Evolutionary conservation across 2,888 invertebrate genomes (phyloP), one percentile per base, ranked within the genome.

Genomic region (Scelioninae gen. 2): DNA sequence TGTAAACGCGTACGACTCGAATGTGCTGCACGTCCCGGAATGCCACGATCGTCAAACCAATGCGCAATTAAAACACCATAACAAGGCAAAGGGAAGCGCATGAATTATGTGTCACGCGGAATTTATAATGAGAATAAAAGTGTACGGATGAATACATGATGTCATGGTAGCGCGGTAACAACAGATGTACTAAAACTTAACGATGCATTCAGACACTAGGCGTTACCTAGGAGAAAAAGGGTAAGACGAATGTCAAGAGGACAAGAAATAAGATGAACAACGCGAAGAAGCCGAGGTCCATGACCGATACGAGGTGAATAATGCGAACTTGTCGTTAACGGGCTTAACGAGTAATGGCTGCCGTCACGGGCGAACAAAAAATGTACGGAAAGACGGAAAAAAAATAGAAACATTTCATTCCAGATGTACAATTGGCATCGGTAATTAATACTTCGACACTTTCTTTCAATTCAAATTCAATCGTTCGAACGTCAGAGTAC

Each of bases 291-390:
- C 43, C 33, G 71, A 46, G 70, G 71, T 71, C 65, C 71, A 71
- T 65, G 71, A 71, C 71, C 71, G 72, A 72, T 72, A 72, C 65
- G 72, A 61, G 60, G 33, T 55, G 61, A 72, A 61, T 72, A 60
- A 72, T 65, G 60, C 53, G 45, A 58, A 55, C 65, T 57, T 60
- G 72, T 61, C 65, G 72, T 72, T 65, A 72, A 65, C 71, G 13
- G 61, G 46, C 53, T 45, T 50, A 55, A 69, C 61, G 53, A 69
- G 60, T 53, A 11, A 45, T 13, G 19, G 7, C 41, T 7, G 33
- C 10, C 43, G 35, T 39, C 63, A 46, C 35, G 63, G 50, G 43
- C 48, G 48, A 46, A 41, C 46, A 37, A 7, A 31, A 45, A 45
- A 15, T 45, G 28, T 48, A n/a, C n/a, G n/a, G n/a, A n/a, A n/a